Evolutionary conservation across 1,140 invertebrate genomes (phyloP).

Genomic region (Leptinotarsa undecemlineata): DNA sequence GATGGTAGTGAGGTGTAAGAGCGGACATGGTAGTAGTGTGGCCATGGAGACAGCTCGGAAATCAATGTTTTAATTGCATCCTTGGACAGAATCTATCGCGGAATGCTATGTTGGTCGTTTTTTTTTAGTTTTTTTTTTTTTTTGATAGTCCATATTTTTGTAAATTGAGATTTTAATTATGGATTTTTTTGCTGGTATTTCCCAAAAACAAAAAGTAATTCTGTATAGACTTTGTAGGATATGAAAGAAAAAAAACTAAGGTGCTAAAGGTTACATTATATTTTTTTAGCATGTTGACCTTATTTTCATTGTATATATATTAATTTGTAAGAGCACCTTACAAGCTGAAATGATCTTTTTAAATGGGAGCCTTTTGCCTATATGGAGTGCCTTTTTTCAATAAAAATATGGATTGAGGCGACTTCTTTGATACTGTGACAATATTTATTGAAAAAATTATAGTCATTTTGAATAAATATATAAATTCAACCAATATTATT

Average conservation of each 20-base stretch:
- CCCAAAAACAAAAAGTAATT: neutral
- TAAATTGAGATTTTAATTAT: constrained; percentile 25
- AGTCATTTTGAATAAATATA: constrained; percentile 16
- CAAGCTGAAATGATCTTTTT: neutral
- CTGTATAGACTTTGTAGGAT: constrained; percentile 19
- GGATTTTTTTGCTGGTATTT: neutral
- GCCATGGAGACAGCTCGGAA: constrained; percentile 14
- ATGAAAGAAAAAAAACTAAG: constrained; percentile 12
- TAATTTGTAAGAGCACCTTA: neutral
- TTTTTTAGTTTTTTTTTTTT: constrained; percentile 26
- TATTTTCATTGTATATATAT: neutral
- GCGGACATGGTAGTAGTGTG: too few relatives aligned
- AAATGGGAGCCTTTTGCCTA: neutral
- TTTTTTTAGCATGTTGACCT: neutral
- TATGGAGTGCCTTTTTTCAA: constrained; percentile 9
- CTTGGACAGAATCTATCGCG: constrained; percentile 28
- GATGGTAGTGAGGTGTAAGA: neutral
- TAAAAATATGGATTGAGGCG: neutral
- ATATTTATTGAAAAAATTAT: neutral
- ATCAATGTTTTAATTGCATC: constrained; percentile 26
- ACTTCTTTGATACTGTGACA: constrained; percentile 9
- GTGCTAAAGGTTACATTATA: constrained; percentile 1
- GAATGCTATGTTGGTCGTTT: constrained; percentile 18
- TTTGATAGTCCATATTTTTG: constrained; percentile 29
- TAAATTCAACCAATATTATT: constrained; percentile 20